Evolutionary conservation across 2,888 invertebrate genomes (phyloP).

Genomic region (Eilema griseolum): DNA sequence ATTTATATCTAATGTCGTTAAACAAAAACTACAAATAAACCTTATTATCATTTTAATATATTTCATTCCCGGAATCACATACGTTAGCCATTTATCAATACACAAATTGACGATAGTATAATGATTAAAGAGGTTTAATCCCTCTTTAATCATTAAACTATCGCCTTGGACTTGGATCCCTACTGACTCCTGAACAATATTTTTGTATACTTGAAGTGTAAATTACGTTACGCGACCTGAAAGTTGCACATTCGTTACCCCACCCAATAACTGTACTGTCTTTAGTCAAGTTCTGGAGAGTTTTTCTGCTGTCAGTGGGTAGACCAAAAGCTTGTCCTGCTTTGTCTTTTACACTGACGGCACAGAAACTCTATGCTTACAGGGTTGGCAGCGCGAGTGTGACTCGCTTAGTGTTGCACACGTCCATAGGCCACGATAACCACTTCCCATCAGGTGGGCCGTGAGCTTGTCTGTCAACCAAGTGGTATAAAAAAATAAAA

Average conservation of each 20-base stretch:
- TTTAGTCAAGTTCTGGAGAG: not conserved
- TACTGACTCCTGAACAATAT: not conserved
- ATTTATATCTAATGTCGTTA: slow-evolving; percentile 36
- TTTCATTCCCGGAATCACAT: slow-evolving; percentile 3
- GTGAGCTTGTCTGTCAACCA: too few relatives aligned
- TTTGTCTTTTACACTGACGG: too few relatives aligned
- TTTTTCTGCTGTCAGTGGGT: too few relatives aligned
- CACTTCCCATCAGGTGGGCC: too few relatives aligned
- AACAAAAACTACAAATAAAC: slow-evolving; percentile 31
- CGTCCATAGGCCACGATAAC: too few relatives aligned
- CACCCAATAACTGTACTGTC: not conserved
- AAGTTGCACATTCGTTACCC: not conserved
- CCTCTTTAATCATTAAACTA: too few relatives aligned
- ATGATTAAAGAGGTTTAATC: too few relatives aligned
- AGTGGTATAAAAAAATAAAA: too few relatives aligned
- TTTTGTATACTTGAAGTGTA: not conserved
- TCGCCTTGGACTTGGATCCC: not conserved
- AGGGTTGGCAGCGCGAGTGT: too few relatives aligned
- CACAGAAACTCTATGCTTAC: too few relatives aligned
- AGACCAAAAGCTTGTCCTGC: too few relatives aligned
- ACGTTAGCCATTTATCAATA: not conserved
- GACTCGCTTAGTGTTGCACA: too few relatives aligned
- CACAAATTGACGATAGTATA: not conserved
- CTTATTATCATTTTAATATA: slow-evolving; percentile 24
- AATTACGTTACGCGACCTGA: not conserved